phyloP scores from a whole-genome alignment of 2,888 invertebrate genomes.

The Tuberolachnus salignus region DNA sequence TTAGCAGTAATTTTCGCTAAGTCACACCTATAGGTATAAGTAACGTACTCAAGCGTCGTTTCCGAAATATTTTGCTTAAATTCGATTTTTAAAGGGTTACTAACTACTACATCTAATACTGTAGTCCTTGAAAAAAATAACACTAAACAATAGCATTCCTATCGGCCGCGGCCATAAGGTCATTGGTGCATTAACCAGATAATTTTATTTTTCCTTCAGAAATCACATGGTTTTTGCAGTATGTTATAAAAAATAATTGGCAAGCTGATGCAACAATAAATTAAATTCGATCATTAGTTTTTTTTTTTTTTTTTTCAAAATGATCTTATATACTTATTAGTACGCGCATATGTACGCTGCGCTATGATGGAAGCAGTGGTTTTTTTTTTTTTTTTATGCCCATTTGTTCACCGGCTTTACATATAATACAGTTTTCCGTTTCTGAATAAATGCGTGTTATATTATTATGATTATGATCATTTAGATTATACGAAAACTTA shows the following conservation, averaged over 20 bases:
- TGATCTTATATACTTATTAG: background rate
- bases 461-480: too few relatives aligned
- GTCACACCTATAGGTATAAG: too few relatives aligned
- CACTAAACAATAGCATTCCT: constrained; percentile 27
- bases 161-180: background rate
- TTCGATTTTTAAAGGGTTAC: constrained; percentile 27
- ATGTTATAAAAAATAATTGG: constrained; percentile 14
- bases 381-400: background rate
- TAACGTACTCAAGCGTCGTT: too few relatives aligned
- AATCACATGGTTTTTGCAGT: constrained; percentile 19
- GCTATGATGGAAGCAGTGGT: background rate
- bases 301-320: background rate
- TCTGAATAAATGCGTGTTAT: too few relatives aligned
- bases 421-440: too few relatives aligned
- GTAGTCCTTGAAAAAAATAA: constrained; percentile 20
- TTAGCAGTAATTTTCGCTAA: too few relatives aligned
- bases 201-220: constrained; percentile 44
- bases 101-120: background rate
- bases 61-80: background rate
- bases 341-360: background rate
- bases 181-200: constrained; percentile 38
- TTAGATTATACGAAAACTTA: too few relatives aligned
- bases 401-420: too few relatives aligned
- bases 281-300: constrained; percentile 33
- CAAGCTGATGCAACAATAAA: constrained; percentile 42